Evolutionary conservation across 2,797 vertebrate genomes (phyloP).

Genomic region (Rhinophrynus dorsalis): DNA sequence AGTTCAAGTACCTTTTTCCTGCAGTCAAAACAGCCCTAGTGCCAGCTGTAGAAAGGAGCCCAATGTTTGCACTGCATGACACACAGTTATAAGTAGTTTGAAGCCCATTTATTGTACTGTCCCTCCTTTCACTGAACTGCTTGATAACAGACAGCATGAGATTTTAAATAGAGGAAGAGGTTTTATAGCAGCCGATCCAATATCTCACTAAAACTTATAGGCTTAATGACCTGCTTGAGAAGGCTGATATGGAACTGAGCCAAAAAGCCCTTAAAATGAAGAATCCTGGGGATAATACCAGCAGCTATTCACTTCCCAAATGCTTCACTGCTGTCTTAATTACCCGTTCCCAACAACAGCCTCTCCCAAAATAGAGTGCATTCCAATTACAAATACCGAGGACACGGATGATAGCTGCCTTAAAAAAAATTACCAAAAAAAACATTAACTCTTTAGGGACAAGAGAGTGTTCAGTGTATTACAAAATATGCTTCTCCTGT

Average conservation of each 20-base stretch:
- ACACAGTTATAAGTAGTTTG: constrained; percentile 26
- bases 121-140: constrained; percentile 23
- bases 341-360: constrained; percentile 49
- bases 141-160: constrained; percentile 42
- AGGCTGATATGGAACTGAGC: constrained; percentile 9
- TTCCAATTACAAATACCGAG: constrained; percentile 5
- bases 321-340: constrained; percentile 55
- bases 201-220: constrained; percentile 34
- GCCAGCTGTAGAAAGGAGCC: no score
- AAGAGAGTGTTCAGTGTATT: no score
- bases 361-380: constrained; percentile 31
- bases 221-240: constrained; percentile 37
- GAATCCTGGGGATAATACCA: constrained; percentile 47
- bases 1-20: not conserved
- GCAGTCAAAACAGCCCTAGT: constrained; percentile 2
- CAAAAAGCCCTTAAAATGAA: constrained; percentile 39
- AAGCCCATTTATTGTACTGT: constrained; percentile 28
- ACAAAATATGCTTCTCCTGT: no score
- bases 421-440: constrained; percentile 29
- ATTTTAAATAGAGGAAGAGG: constrained; percentile 33
- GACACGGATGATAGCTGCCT: constrained; percentile 20
- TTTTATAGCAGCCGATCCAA: constrained; percentile 22
- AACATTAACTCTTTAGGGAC: no score
- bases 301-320: constrained; percentile 53
- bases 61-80: not conserved